Base-by-base conservation (phyloP, 2,113 vertebrate genomes). In the Centropus unirufus region DNA sequence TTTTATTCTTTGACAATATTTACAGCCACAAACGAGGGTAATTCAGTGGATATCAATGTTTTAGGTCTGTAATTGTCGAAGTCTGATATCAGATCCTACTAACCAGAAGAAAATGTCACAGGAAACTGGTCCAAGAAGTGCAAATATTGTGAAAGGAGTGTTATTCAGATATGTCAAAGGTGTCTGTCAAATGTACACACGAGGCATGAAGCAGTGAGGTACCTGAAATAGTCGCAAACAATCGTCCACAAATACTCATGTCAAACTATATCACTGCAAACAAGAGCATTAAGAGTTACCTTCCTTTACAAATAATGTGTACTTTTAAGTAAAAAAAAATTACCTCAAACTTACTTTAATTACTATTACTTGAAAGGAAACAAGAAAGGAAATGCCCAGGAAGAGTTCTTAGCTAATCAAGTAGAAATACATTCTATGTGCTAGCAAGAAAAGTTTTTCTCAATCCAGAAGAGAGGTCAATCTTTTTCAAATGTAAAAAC, bases 371-470 rank as follows among this genome's bases (percentile, higher is more conserved):
- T 78, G 70, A 79, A 64, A 17, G 8, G 42, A 75, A 55, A 16
- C 15, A 81, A 70, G 12, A 58, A 92, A 80, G 14, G 8, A 90
- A 83, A 80, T 26, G 8, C 22, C 10, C 36, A 36, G 3, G 72
- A 70, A 70, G 27, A 54, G 58, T 58, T 89, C 51, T 66, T 26
- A 66, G 51, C n/a, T 80, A 66, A 55, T 92, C 42, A 32, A 79
- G 44, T 4, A 83, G n/a, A 47, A 79, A 66, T 24, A 61, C 0
- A 0, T n/a, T 73, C 24, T 34, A 39, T 0, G 0, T 40, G 39
- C 36, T 88, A 32, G 61, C 20, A 57, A 57, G 17, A 42, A 46
- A 66, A 44, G 17, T 7, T 85, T 82, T 68, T 63, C 40, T 51
- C 34, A 47, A 6, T 18, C 42, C 24, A 62, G 46, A 29, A 61